Evolutionary conservation across 2,888 invertebrate genomes (phyloP), one percentile per base, ranked within the genome.

Genomic region (Agrotis segetum): DNA sequence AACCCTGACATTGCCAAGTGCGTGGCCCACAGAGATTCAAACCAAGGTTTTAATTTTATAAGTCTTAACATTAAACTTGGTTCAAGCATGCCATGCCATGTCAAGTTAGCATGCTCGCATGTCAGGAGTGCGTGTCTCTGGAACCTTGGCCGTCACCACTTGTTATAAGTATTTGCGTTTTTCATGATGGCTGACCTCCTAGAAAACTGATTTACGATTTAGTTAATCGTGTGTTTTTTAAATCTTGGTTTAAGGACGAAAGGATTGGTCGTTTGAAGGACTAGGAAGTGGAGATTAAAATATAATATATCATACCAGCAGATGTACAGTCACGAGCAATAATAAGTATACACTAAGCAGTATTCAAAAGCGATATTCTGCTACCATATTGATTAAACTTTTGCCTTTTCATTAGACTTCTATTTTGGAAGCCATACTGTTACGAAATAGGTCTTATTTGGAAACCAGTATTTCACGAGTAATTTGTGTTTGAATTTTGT

Each of bases 111-210:
- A 63, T 80, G 77, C 69, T 74, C 2, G 74, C 74, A 75, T 75
- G 74, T 74, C 44, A 5, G 17, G 47, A 19, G 77, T 72, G 79
- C 79, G 79, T 81, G 79, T 44, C 40, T 46, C 4, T 17, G 0
- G 24, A 63, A 29, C 79, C 82, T 81, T 81, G 81, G 65, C 77
- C 81, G 62, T 79, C 81, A 77, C 11, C 40, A 67, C 55, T 66
- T 44, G 53, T 68, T 56, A 65, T 65, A n/a, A n/a, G n/a, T n/a
- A 75, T 71, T 77, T 55, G 49, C 53, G 55, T 63, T 72, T 67
- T 71, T 65, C 61, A 59, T 67, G 77, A 71, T 65, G 19, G 62
- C 65, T 81, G 65, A 77, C 81, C 82, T 77, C 67, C n/a, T 24
- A 44, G 59, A 59, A 65, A 46, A 2, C 40, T 56, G 47, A 50